Evolutionary conservation across 2,797 vertebrate genomes (phyloP).

Genomic region (Gymnodraco acuticeps): DNA sequence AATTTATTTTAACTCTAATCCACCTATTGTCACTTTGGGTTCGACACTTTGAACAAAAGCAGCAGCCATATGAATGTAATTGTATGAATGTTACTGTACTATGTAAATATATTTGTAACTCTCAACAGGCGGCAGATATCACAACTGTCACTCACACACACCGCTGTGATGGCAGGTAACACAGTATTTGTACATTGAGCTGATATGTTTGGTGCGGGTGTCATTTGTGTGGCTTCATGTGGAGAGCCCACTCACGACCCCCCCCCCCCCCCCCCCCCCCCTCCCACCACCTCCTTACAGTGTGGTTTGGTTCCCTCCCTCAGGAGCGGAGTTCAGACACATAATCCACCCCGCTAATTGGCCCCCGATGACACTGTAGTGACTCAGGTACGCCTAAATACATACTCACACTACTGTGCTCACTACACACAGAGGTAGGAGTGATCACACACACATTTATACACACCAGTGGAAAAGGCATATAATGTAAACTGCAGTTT

Average conservation of each 20-base stretch:
- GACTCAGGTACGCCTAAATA: conserved; percentile 61
- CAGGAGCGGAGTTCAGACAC: conserved; percentile 72
- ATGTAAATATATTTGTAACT: background rate
- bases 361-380: conserved; percentile 62
- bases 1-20: background rate
- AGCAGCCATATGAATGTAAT: too few species aligned
- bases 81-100: background rate
- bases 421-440: background rate
- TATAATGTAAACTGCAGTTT: conserved; percentile 1
- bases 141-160: conserved; percentile 34
- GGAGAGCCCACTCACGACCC: conserved; percentile 8
- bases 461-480: conserved; percentile 3
- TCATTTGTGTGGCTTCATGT: conserved; percentile 59
- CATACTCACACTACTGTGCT: conserved; percentile 20
- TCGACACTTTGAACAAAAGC: background rate
- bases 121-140: conserved; percentile 19
- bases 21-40: background rate
- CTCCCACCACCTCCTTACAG: conserved; percentile 15
- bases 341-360: conserved; percentile 73
- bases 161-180: conserved; percentile 42
- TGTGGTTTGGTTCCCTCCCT: conserved; percentile 57
- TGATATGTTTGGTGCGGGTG: conserved; percentile 43
- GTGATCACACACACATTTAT: conserved; percentile 11
- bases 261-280: background rate
- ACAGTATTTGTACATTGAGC: conserved; percentile 25